Base-by-base conservation (phyloP, 2,797 vertebrate species). In the Syncerus caffer region DNA sequence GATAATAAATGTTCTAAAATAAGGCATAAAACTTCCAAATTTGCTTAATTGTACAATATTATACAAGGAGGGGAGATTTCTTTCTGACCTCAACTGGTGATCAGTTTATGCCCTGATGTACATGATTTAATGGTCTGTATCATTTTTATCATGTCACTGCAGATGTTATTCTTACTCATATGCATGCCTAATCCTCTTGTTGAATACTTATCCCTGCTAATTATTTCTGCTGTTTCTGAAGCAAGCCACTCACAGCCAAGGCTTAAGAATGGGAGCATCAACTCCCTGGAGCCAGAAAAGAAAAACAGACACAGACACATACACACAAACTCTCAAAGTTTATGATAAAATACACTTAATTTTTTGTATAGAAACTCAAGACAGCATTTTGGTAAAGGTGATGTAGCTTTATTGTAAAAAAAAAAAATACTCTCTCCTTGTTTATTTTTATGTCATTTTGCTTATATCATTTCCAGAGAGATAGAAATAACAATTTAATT, bases 131-230 rank as follows among this genome's bases (percentile, higher is more conserved):
- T 96, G 90, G 90, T 76, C 87, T 97, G 97, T 95, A 97, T 97
- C 95, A 97, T 93, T 97, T 98, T 98, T 98, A 97, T 97, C 97
- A 97, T 96, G 97, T 96, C 83, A 94, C 71, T 98, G 95, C 97
- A 98, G 93, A 97, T 96, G 97, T 87, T 96, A 87, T 95, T 98
- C 79, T 98, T 95, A 97, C 88, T 95, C 53, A 47, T 97, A 80
- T 85, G 92, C 93, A 96, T 94, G 83, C 88, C 7, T 97, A 98
- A 98, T 97, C 88, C 88, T 97, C 92, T 92, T 97, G 55, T 94
- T 92, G 94, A 91, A 89, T 92, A 95, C 85, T 94, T 98, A 97
- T 79, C 53, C 87, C 50, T 93, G 90, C 23, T 96, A 98, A 97
- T 97, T 97, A 98, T 95, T 95, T 98, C 85, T 85, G 84, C 88